Evolutionary conservation across 2,113 vertebrate species (phyloP).

Genomic region (Nycticryphes semicollaris): DNA sequence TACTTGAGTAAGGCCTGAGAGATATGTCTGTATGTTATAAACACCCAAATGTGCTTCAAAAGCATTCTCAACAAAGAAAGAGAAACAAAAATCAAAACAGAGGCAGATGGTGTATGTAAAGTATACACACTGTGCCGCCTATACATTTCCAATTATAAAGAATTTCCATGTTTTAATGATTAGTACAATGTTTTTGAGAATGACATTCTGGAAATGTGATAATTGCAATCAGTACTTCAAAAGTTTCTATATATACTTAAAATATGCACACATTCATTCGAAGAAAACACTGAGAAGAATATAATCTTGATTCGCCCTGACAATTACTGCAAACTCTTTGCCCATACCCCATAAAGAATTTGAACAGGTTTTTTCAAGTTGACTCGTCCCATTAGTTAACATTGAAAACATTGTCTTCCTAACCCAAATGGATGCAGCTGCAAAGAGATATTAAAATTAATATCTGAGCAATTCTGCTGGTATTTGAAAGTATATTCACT

Average conservation of each 20-base stretch:
- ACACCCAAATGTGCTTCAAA: background rate
- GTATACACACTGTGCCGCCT: background rate
- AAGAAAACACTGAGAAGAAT: background rate
- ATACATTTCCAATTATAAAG: background rate
- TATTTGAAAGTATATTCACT: background rate
- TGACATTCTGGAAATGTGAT: constrained; percentile 5
- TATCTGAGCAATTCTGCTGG: background rate
- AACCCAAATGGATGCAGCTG: background rate
- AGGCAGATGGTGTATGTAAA: constrained; percentile 4
- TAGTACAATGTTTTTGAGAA: background rate
- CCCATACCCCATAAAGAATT: background rate
- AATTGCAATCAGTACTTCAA: background rate
- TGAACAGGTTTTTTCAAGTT: background rate
- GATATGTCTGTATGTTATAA: background rate
- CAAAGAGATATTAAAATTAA: background rate
- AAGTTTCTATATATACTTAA: background rate
- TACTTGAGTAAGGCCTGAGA: background rate
- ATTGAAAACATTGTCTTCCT: background rate
- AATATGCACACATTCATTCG: background rate
- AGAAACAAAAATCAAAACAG: background rate
- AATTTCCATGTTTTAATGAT: background rate
- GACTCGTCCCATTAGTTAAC: background rate
- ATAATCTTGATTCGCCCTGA: background rate
- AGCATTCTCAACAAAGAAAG: background rate
- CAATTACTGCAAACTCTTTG: background rate